These are phyloP conservation scores for Fragum whitleyi DNA, from an alignment of 2,888 invertebrate genomes.

Conservation along the genomic window DNA sequence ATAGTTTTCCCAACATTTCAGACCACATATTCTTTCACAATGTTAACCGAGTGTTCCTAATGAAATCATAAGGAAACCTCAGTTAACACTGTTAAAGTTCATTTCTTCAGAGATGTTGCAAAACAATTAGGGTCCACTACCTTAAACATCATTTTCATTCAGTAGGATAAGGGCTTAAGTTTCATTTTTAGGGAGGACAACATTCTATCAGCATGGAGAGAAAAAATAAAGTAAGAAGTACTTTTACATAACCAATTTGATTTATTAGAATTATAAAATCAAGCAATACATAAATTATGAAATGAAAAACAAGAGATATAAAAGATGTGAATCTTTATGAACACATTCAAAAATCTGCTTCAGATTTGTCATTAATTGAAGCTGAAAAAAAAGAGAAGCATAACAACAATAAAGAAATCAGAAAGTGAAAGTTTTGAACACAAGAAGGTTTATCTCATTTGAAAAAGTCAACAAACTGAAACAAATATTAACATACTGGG, in stretches of 20 bases:
- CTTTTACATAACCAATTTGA: constrained; percentile 3
- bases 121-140: too few relatives aligned
- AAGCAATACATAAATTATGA: constrained; percentile 16
- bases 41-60: too few relatives aligned
- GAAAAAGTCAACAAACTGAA: background rate
- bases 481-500: too few relatives aligned
- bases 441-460: background rate
- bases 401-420: background rate
- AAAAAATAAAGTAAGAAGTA: background rate
- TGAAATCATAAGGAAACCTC: too few relatives aligned
- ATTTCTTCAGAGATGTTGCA: too few relatives aligned
- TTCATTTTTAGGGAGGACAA: too few relatives aligned
- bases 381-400: background rate
- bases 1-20: too few relatives aligned
- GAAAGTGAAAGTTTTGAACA: background rate
- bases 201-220: too few relatives aligned
- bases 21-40: too few relatives aligned
- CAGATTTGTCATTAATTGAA: background rate
- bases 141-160: too few relatives aligned
- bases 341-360: background rate
- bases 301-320: constrained; percentile 8
- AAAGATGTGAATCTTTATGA: constrained; percentile 8
- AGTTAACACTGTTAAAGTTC: too few relatives aligned
- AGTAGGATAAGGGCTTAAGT: too few relatives aligned
- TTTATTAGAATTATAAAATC: constrained; percentile 16